phyloP scores from a whole-genome alignment of 2,797 vertebrate species.

The Pangasius sanitwongsei region DNA sequence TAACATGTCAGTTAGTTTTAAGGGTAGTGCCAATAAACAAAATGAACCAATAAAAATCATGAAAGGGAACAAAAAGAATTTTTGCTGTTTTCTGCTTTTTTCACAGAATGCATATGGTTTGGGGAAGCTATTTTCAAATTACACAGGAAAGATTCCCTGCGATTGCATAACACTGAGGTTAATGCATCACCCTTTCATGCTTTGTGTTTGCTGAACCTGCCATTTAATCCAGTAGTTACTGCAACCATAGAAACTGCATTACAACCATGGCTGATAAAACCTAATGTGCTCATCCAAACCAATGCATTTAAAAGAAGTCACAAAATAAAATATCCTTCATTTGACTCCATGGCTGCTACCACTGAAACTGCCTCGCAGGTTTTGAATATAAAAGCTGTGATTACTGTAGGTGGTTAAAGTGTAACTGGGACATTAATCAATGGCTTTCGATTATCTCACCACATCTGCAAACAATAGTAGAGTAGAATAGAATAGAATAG shows the following conservation, averaged over 20 bases:
- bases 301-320: not conserved
- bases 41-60: not conserved
- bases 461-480: conserved; percentile 12
- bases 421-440: conserved; percentile 15
- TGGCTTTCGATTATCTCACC: not conserved
- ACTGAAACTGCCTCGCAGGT: not conserved
- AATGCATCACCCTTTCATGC: not conserved
- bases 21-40: not conserved
- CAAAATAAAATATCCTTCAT: not conserved
- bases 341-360: not conserved
- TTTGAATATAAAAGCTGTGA: not conserved
- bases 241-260: conserved; percentile 34
- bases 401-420: conserved; percentile 7
- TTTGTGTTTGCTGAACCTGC: conserved; percentile 41
- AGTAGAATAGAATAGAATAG: not conserved
- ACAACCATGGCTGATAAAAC: conserved; percentile 4
- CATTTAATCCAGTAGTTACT: conserved; percentile 29
- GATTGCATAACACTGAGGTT: conserved; percentile 9
- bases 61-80: not conserved
- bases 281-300: not conserved
- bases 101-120: not conserved
- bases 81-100: not conserved
- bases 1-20: not conserved
- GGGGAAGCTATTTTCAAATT: not conserved
- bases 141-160: not conserved